Evolutionary conservation across 1,140 invertebrate genomes (phyloP), one percentile per base, ranked within the genome.

Genomic region (Heliconius congener): DNA sequence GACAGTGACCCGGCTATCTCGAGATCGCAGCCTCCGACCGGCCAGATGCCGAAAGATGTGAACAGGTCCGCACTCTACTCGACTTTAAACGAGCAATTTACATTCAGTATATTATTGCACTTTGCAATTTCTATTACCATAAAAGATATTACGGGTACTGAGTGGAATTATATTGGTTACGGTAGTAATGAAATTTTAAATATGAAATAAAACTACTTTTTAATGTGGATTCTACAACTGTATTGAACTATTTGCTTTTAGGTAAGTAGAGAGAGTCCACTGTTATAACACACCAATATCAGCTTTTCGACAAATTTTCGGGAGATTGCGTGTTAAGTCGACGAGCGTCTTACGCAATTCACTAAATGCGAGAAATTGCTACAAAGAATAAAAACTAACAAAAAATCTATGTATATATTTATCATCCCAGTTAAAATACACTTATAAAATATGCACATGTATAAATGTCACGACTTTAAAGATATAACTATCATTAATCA

Each of bases 11-110:
- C 86, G 89, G 71, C 88, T 90, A 91, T 91, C 90, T 86, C 84
- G 83, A 87, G 89, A 94, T 94, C 92, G 88, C 92, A 94, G 92
- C 92, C 92, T 93, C 91, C 91, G 92, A 94, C 90, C 91, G 91
- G 90, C 87, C 91, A 92, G 91, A 94, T 93, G 92, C 92, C 92
- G 91, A 93, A 94, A 93, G 90, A 93, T 93, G 90, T 88, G 85
- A 85, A 84, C 92, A 92, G 92, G 90, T 55, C 75, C 86, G 90
- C 42, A 93, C 81, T 93, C 57, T 75, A 74, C 71, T 46, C 52
- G 39, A 76, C n/a, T 71, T 70, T 71, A 74, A 74, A 50, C 60
- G 73, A 72, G 19, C 70, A 52, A 77, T 66, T 66, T 66, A 66
- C 23, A 66, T 66, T 66, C 60, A 13, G 60, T 30, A 66, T 66